phyloP scores from a whole-genome alignment of 2,113 vertebrate species.

The Atherinomorus stipes region DNA sequence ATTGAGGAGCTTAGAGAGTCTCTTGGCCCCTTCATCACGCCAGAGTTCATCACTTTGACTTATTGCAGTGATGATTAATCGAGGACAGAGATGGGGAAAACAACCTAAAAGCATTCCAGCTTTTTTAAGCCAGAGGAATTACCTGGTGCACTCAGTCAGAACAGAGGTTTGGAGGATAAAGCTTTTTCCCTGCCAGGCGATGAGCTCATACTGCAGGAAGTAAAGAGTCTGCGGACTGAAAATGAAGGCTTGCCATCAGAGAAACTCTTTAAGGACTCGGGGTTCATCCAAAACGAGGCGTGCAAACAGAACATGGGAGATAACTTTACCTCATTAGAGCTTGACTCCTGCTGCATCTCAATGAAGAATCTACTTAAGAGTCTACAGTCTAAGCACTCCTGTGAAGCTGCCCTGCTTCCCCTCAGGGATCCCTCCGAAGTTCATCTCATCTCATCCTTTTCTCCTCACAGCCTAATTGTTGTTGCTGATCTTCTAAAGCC shows the following conservation, averaged over 20 bases:
- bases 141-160: conserved; percentile 75
- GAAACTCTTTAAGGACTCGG: conserved; percentile 45
- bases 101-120: conserved; percentile 59
- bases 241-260: conserved; percentile 40
- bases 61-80: conserved; percentile 52
- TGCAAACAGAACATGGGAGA: conserved; percentile 63
- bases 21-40: conserved; percentile 18
- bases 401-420: conserved; percentile 34
- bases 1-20: conserved; percentile 15
- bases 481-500: conserved; percentile 42
- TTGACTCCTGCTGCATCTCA: conserved; percentile 57
- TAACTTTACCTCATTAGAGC: conserved; percentile 61
- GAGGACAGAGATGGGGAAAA: conserved; percentile 53
- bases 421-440: conserved; percentile 40
- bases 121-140: conserved; percentile 61
- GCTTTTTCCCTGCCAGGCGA: conserved; percentile 53
- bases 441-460: conserved; percentile 46
- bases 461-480: conserved; percentile 39
- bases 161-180: conserved; percentile 66
- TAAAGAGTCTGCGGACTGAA: conserved; percentile 32
- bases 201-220: conserved; percentile 66
- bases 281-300: conserved; percentile 49
- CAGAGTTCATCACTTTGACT: conserved; percentile 60
- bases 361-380: conserved; percentile 58
- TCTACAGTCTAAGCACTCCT: conserved; percentile 32